Evolutionary conservation across 2,888 invertebrate species (phyloP), one percentile per base, ranked within the genome.

Genomic region (Petrophora chlorosata): DNA sequence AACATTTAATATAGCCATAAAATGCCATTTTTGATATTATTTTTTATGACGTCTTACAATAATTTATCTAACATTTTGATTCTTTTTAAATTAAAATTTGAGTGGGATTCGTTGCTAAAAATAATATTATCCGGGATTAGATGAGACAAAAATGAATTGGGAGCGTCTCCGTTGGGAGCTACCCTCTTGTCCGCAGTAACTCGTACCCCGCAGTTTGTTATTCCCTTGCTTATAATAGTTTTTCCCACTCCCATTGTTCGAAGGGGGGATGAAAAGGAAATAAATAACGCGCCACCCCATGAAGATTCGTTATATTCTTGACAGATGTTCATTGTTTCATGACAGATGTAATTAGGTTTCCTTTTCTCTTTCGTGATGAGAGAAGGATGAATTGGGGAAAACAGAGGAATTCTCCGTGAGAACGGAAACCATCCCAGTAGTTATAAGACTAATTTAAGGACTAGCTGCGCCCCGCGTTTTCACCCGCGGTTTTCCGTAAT

Each of bases 161-260:
- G n/a, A n/a, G n/a, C n/a, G n/a, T n/a, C n/a, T n/a, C n/a, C n/a
- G n/a, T n/a, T n/a, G n/a, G n/a, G n/a, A n/a, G n/a, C n/a, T n/a
- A n/a, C 43, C 47, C 53, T 32, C 57, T 46, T 42, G 19, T 28
- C 38, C 48, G 57, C 50, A 46, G 3, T 19, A 15, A 56, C 50
- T 64, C 42, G 28, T 9, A 41, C 56, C 63, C 28, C 38, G 33
- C 44, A 16, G 15, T 32, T 45, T 44, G 39, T 16, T 57, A 60
- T 67, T 61, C 66, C 67, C 56, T 42, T 67, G 70, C 74, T 75
- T 74, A 77, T 83, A 78, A 79, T 79, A 83, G 78, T 83, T 84
- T 82, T 75, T 67, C 65, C 70, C 68, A 63, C 66, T 67, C 61
- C 73, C 64, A 72, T 80, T 79, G 76, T 79, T 66, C 70, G 64